Conservation (phyloP, 2,888 invertebrate species). For the Apomyelois bistriatella region DNA sequence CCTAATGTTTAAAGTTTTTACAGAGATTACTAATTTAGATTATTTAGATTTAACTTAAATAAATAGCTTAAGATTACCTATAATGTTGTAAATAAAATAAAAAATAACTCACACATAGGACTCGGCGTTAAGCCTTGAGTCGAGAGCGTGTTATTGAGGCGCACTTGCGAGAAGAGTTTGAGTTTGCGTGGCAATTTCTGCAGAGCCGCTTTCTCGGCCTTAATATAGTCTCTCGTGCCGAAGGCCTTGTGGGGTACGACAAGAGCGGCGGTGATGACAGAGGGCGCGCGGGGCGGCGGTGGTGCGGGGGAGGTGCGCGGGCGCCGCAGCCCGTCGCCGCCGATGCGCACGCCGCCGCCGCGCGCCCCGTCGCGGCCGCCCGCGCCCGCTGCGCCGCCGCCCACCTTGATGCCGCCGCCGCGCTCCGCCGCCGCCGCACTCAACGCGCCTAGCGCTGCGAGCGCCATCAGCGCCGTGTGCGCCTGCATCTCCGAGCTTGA, state of each 20-base stretch:
- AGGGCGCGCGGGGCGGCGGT: constrained; percentile 64
- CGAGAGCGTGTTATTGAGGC: constrained; percentile 83
- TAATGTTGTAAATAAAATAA: background rate
- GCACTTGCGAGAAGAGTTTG: constrained; percentile 84
- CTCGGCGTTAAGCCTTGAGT: constrained; percentile 88
- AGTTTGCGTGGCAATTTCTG: constrained; percentile 83
- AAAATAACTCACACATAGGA: constrained; percentile 85
- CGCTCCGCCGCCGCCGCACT: constrained; percentile 57
- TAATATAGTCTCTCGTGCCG: constrained; percentile 85
- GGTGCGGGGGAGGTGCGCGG: constrained; percentile 69
- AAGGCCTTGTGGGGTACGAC: constrained; percentile 89
- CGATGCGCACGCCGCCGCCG: constrained; percentile 62
- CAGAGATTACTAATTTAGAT: too few relatives aligned
- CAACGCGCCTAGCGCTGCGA: constrained; percentile 63
- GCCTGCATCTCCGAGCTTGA: constrained; percentile 70
- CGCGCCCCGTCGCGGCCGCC: constrained; percentile 57
- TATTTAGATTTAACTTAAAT: too few relatives aligned
- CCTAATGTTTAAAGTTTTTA: too few relatives aligned
- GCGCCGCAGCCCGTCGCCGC: constrained; percentile 57
- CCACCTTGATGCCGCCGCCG: constrained; percentile 65
- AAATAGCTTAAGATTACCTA: too few relatives aligned
- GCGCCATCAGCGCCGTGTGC: constrained; percentile 62
- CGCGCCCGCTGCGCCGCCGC: constrained; percentile 49
- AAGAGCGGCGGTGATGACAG: constrained; percentile 83
- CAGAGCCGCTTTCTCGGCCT: constrained; percentile 84